Evolutionary conservation across 2,113 vertebrate species (phyloP).

Genomic region (Pachypanchax playfairii): DNA sequence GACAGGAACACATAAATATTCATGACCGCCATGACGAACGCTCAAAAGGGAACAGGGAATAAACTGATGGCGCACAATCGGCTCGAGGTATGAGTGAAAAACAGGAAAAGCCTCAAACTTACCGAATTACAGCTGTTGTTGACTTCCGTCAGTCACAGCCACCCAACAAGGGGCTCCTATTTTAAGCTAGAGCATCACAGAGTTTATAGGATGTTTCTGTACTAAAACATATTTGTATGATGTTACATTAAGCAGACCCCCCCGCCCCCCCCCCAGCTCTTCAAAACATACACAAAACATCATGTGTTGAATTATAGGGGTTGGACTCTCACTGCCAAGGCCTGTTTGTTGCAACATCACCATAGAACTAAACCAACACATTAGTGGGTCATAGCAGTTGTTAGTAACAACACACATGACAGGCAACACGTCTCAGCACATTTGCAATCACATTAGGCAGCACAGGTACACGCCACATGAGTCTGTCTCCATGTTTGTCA

Average conservation of each 20-base stretch:
- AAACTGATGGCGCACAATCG: slow-evolving; percentile 31
- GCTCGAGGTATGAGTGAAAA: slow-evolving; percentile 19
- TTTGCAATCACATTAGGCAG: slow-evolving; percentile 3
- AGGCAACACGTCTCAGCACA: not conserved
- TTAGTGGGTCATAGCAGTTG: slow-evolving; percentile 5
- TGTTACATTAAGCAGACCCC: not conserved
- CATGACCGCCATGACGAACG: slow-evolving; percentile 58
- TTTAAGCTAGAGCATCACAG: slow-evolving; percentile 17
- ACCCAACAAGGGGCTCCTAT: slow-evolving; percentile 25
- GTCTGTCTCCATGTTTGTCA: slow-evolving; percentile 2
- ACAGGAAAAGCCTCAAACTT: slow-evolving; percentile 55
- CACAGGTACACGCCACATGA: slow-evolving; percentile 4
- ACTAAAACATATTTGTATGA: slow-evolving; percentile 2
- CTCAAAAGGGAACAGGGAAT: slow-evolving; percentile 38
- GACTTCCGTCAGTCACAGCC: slow-evolving; percentile 23
- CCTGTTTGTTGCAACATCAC: not conserved
- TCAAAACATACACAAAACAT: not conserved
- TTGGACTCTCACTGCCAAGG: not conserved
- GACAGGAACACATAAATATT: slow-evolving; percentile 68
- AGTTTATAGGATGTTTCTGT: slow-evolving; percentile 12
- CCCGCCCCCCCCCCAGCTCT: not conserved
- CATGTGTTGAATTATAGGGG: not conserved
- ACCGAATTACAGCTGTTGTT: slow-evolving; percentile 37
- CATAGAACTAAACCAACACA: not conserved
- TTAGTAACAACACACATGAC: not conserved